phyloP scores from a whole-genome alignment of 2,113 vertebrate species.

The Pachypanchax playfairii region DNA sequence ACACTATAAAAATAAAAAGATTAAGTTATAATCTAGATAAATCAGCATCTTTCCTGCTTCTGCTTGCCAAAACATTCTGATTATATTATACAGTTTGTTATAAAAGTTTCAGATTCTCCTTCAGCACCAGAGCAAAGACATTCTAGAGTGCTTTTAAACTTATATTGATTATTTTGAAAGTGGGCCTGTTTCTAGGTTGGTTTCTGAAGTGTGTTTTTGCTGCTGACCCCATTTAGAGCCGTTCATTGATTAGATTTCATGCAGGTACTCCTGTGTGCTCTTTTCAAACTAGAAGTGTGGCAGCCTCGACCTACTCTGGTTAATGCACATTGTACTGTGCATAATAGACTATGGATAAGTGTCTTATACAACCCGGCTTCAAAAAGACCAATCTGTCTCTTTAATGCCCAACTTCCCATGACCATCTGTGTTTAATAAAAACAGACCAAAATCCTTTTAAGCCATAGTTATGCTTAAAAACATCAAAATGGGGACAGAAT shows the following conservation, averaged over 20 bases:
- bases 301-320: background rate
- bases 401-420: slow-evolving; percentile 2
- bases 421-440: background rate
- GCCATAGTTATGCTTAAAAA: background rate
- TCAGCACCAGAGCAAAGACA: background rate
- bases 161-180: background rate
- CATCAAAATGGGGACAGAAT: background rate
- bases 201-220: background rate
- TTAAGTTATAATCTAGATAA: too few relatives aligned
- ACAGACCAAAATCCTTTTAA: background rate
- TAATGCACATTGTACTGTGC: background rate
- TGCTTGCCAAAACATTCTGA: background rate
- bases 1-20: too few relatives aligned
- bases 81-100: background rate
- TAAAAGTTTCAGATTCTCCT: background rate
- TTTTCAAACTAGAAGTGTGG: background rate
- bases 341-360: background rate
- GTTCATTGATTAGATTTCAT: background rate
- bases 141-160: background rate
- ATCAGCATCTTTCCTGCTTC: background rate
- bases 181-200: background rate
- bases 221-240: background rate
- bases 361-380: background rate
- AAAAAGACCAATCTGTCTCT: slow-evolving; percentile 1
- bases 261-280: background rate